phyloP scores from a whole-genome alignment of 2,888 invertebrate species.

The Imbricaverruca yamaguchii region DNA sequence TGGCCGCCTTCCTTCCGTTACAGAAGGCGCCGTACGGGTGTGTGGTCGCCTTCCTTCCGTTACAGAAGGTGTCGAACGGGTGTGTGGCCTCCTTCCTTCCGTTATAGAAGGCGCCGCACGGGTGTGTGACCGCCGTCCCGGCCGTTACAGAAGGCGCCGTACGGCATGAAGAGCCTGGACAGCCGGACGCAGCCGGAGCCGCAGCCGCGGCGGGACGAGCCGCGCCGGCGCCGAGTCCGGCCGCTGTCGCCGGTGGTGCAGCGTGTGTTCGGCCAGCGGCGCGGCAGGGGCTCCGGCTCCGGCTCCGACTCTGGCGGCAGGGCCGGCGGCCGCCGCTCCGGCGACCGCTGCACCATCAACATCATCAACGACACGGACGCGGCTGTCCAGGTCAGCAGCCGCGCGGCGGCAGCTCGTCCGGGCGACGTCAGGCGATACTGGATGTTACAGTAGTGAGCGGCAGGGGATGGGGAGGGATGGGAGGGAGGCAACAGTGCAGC shows the following conservation, averaged over 20 bases:
- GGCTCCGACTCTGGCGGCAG: background rate
- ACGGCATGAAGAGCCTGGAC: slow-evolving; percentile 16
- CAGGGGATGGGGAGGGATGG: too few species aligned
- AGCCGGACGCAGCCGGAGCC: slow-evolving; percentile 1
- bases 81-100: too few species aligned
- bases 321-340: slow-evolving; percentile 39
- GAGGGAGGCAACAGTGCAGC: too few species aligned
- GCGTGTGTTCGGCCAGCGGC: slow-evolving; percentile 28
- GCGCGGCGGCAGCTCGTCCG: too few species aligned
- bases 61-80: too few species aligned
- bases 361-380: slow-evolving; percentile 70
- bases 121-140: too few species aligned
- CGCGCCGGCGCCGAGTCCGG: background rate
- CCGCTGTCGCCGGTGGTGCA: slow-evolving; percentile 23
- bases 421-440: too few species aligned
- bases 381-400: slow-evolving; percentile 23
- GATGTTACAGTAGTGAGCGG: too few species aligned
- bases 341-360: slow-evolving; percentile 68
- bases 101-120: too few species aligned
- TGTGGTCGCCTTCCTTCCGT: too few species aligned
- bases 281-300: slow-evolving; percentile 22
- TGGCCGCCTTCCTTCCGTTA: too few species aligned
- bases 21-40: too few species aligned
- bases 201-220: background rate
- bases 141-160: background rate